Evolutionary conservation across 37 sponge, comb jelly and placozoan genomes (phyloP), one percentile per base, ranked within the genome.

Genomic region (Petrosia ficiformis): DNA sequence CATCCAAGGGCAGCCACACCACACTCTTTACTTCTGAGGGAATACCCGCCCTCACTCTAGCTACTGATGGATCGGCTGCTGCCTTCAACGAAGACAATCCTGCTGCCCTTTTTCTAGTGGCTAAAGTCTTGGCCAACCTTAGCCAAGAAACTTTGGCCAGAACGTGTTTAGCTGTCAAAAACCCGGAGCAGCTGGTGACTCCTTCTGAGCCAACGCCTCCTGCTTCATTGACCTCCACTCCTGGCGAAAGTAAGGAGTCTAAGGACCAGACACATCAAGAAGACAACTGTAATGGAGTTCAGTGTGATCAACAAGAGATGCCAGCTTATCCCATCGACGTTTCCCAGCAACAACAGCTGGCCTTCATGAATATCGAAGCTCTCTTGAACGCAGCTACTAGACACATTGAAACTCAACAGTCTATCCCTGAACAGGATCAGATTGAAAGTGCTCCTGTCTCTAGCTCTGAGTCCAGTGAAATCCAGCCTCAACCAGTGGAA

Each of bases 41-140:
- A 19, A 77, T 81, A 10, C 75, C 82, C 2, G 76, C 81, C 43
- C 79, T 83, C 36, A 59, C 48, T 5, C 26, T 42, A 29, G 26
- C 11, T 38, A 29, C 14, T 19, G 56, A 44, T 6, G 72, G 65
- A 25, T 5, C 52, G 16, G 54, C 2, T 33, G 26, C 57, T 11
- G 54, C 14, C 14, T 41, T 39, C 30, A 59, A 40, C 52, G 65
- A 37, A 26, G 80, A 79, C 57, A 67, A 77, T 33, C 81, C 91
- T 1, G 78, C 82, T 1, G 91, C 91, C 24, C 82, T 90, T 38
- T 75, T 90, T 31, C 78, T 90, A 19, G 92, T 92, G 4, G 92
- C 92, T n/a, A 87, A 92, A 60, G 88, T 92, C 2, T 70, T 92
- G 31, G 92, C 92, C 31, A 84, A 87, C 68, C 77, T 92, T 22